phyloP scores from a whole-genome alignment of 1,140 invertebrate genomes.

The Spodoptera litura region DNA sequence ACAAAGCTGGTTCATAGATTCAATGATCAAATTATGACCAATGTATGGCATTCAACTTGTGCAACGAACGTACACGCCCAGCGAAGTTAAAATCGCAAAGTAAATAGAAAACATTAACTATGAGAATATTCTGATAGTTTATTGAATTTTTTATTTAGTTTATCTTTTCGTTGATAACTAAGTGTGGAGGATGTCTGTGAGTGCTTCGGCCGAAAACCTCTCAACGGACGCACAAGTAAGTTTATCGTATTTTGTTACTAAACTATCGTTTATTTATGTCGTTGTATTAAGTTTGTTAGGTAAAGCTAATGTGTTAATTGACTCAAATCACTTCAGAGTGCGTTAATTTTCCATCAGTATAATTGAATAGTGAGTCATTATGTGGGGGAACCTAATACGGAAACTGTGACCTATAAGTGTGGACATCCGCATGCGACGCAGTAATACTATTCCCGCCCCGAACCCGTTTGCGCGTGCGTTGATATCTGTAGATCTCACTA shows the following conservation, averaged over 20 bases:
- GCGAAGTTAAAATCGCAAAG: slow-evolving; percentile 52
- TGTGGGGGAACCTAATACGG: slow-evolving; percentile 64
- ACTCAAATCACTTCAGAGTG: background rate
- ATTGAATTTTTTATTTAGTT: slow-evolving; percentile 54
- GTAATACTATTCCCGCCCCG: slow-evolving; percentile 13
- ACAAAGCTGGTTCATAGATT: slow-evolving; percentile 4
- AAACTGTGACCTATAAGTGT: slow-evolving; percentile 57
- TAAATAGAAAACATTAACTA: slow-evolving; percentile 62
- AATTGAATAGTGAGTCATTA: slow-evolving; percentile 61
- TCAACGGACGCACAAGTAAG: slow-evolving; percentile 87
- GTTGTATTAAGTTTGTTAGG: background rate
- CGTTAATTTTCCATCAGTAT: slow-evolving; percentile 28
- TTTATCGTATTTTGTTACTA: slow-evolving; percentile 15
- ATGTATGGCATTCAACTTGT: slow-evolving; percentile 22
- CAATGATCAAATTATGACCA: background rate
- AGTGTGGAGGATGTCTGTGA: slow-evolving; percentile 87
- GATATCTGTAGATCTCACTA: background rate
- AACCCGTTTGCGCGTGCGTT: background rate
- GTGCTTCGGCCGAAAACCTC: slow-evolving; percentile 89
- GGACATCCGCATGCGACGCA: slow-evolving; percentile 29
- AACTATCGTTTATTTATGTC: background rate
- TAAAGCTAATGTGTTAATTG: background rate
- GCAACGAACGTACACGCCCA: slow-evolving; percentile 58
- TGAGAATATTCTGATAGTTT: slow-evolving; percentile 67
- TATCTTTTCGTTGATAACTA: slow-evolving; percentile 54